Evolutionary conservation across 2,888 invertebrate species (phyloP), one percentile per base, ranked within the genome.

Genomic region (Melinopterus prodromus): DNA sequence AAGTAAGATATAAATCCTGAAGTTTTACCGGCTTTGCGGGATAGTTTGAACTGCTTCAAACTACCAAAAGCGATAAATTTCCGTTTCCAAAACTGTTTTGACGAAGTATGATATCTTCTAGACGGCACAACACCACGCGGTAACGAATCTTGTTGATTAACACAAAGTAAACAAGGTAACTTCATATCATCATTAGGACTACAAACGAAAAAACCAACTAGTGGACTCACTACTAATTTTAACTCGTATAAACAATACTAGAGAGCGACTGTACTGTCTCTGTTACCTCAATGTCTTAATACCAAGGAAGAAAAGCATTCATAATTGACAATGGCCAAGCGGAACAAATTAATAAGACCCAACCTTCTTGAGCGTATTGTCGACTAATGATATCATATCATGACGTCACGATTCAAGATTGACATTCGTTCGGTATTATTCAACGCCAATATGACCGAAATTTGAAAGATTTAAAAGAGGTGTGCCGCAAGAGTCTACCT

Each of bases 91-190:
- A 77, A 80, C 15, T 80, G 77, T 78, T 80, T 81, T 36, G 74
- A n/a, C 69, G 35, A 72, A 7, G 35, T 36, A 72, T 53, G 26
- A 16, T 77, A 6, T 77, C 76, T 78, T 77, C 71, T 76, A 53
- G 53, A 53, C 5, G 53, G 53, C 7, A 53, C 53, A 1, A 53
- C 53, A 9, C 53, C 53, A 53, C 80, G 76, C 69, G 80, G 83
- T 74, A 83, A 78, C 12, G 80, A 81, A 71, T 78, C 81, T 70
- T 81, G 81, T 35, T 81, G 79, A 77, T 81, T 84, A 9, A 86
- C 81, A 82, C 87, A 87, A 80, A 84, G 79, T 53, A 86, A 81
- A 86, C 87, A 87, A 78, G 84, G 85, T 75, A 87, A 77, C 82
- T 87, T 87, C 87, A 87, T 87, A 70, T 77, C 78, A 70, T 26